phyloP scores from a whole-genome alignment of 2,113 vertebrate genomes.

The Catharus bicknelli region DNA sequence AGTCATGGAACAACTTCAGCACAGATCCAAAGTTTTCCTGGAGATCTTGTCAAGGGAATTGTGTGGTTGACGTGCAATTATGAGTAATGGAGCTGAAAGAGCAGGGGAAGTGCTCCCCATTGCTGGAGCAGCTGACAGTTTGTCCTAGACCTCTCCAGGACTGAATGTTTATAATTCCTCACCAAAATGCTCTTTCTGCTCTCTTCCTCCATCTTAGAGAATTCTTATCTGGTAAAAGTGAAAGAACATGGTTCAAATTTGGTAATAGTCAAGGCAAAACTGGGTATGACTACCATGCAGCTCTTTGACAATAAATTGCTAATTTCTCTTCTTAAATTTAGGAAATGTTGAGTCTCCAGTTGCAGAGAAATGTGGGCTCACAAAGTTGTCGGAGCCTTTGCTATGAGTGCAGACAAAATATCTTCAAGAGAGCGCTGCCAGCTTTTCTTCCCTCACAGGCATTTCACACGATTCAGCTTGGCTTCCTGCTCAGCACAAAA shows the following conservation, averaged over 20 bases:
- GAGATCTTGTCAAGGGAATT: not conserved
- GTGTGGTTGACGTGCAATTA: not conserved
- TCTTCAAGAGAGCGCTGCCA: not conserved
- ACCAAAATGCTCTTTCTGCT: not conserved
- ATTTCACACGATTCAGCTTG: not conserved
- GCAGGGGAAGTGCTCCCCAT: not conserved
- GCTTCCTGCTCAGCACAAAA: not conserved
- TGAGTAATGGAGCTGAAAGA: not conserved
- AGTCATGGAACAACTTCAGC: not conserved
- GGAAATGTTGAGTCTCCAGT: not conserved
- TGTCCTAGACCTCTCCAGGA: not conserved
- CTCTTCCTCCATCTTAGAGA: not conserved
- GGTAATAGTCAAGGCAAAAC: rapidly evolving
- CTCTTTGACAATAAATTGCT: not conserved
- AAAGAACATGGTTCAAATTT: not conserved
- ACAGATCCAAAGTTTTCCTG: not conserved
- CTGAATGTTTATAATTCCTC: not conserved
- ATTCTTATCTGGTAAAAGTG: not conserved
- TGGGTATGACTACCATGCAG: not conserved
- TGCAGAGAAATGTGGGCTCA: not conserved
- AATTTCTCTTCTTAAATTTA: not conserved
- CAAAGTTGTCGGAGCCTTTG: not conserved
- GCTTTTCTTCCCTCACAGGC: not conserved
- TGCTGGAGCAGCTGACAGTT: not conserved
- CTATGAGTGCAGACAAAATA: not conserved